phyloP scores from a whole-genome alignment of 2,888 invertebrate species.

The Congeria kusceri region DNA sequence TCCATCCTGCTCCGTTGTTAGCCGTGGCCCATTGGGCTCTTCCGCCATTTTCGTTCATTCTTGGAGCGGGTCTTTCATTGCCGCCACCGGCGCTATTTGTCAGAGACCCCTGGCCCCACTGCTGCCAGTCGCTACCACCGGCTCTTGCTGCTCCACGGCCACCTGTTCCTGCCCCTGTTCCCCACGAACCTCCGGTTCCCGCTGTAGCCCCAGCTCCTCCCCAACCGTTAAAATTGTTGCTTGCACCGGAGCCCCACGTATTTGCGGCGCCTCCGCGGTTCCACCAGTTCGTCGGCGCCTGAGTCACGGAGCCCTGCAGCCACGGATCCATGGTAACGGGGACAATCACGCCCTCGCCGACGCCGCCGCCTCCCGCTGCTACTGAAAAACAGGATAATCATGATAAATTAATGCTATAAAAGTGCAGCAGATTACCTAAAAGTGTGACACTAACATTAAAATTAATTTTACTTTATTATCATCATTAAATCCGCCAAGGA shows the following conservation, averaged over 20 bases:
- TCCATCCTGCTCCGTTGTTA: not conserved
- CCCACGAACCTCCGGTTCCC: slow-evolving; percentile 6
- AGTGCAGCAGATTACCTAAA: too few relatives aligned
- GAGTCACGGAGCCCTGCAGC: slow-evolving; percentile 45
- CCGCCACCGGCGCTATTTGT: slow-evolving; percentile 14
- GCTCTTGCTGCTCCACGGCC: slow-evolving; percentile 6
- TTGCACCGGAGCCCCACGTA: not conserved
- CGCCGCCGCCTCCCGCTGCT: slow-evolving; percentile 3
- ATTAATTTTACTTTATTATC: too few relatives aligned
- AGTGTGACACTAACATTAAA: too few relatives aligned
- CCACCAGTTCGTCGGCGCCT: slow-evolving; percentile 43
- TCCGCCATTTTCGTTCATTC: not conserved
- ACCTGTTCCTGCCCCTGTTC: slow-evolving; percentile 1
- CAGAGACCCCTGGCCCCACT: slow-evolving; percentile 33
- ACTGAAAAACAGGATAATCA: slow-evolving; percentile 11
- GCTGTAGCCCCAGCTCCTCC: slow-evolving; percentile 10
- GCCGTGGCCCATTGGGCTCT: not conserved
- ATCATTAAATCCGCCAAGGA: too few relatives aligned
- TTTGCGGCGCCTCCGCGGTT: not conserved
- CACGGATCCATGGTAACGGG: slow-evolving; percentile 57
- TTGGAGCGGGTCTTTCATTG: not conserved
- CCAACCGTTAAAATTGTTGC: slow-evolving; percentile 14
- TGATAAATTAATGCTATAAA: too few relatives aligned
- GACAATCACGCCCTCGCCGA: slow-evolving; percentile 32
- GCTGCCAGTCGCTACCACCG: slow-evolving; percentile 36